These are phyloP conservation scores for Toxotes lorentzi DNA, from an alignment of 2,797 vertebrate genomes.

Conservation along the genomic window DNA sequence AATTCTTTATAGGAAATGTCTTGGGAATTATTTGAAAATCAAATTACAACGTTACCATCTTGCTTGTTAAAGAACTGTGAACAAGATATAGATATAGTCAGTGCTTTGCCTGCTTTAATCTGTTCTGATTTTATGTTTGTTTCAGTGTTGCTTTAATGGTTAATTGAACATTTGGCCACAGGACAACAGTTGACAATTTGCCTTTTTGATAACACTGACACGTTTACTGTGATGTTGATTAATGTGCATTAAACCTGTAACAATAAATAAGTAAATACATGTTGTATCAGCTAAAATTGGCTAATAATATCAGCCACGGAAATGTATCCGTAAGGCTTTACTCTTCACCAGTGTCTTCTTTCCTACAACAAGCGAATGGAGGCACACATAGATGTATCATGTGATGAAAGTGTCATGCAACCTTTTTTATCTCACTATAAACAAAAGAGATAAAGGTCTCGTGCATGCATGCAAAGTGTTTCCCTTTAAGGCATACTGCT, in stretches of 20 bases:
- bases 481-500: constrained; percentile 39
- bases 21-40: neutral
- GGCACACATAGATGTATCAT: constrained; percentile 17
- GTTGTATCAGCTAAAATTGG: neutral
- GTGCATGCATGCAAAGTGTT: constrained; percentile 14
- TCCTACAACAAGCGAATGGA: neutral
- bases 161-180: neutral
- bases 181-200: neutral
- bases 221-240: neutral
- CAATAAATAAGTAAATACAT: neutral
- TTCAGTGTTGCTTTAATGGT: neutral
- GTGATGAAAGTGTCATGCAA: constrained; percentile 16
- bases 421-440: constrained; percentile 24
- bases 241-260: neutral
- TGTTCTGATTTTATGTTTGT: neutral
- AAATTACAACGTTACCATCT: too few relatives aligned
- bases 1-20: neutral
- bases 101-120: too few relatives aligned
- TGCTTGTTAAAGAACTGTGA: neutral
- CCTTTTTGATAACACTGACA: neutral
- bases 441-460: constrained; percentile 32
- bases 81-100: neutral
- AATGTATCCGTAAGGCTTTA: neutral
- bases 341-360: neutral
- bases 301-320: neutral